Evolutionary conservation across 2,888 invertebrate genomes (phyloP).

Genomic region (Chloroclystis v-ata): DNA sequence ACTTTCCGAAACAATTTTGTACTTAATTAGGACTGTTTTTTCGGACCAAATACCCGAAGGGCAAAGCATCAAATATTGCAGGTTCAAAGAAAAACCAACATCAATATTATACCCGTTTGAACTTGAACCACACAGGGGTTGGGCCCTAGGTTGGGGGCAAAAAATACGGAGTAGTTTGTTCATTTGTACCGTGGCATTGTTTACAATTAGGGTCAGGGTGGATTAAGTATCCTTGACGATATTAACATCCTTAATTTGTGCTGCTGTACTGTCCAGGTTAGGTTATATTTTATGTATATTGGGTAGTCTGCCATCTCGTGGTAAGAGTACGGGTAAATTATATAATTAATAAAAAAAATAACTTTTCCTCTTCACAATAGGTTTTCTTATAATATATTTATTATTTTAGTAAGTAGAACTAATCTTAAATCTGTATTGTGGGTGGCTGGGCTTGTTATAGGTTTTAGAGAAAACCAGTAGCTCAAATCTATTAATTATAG

Average conservation of each 20-base stretch:
- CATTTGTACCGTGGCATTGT: slow-evolving; percentile 54
- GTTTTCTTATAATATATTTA: no score
- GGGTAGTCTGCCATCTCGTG: no score
- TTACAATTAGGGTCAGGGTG: slow-evolving; percentile 54
- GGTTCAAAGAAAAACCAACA: slow-evolving; percentile 14
- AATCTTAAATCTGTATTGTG: no score
- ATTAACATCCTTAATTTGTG: slow-evolving; percentile 36
- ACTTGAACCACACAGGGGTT: slow-evolving; percentile 29
- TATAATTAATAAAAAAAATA: no score
- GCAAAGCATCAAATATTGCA: slow-evolving; percentile 16
- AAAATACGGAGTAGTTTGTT: slow-evolving; percentile 50
- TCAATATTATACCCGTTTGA: slow-evolving; percentile 24
- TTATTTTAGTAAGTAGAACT: no score
- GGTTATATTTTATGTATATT: not conserved
- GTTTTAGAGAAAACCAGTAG: no score
- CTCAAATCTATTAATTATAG: no score
- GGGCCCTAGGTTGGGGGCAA: slow-evolving; percentile 31
- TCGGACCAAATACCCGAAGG: slow-evolving; percentile 6
- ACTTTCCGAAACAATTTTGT: slow-evolving; percentile 5
- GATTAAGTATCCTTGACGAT: slow-evolving; percentile 40
- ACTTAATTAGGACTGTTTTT: slow-evolving; percentile 10
- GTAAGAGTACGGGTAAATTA: no score
- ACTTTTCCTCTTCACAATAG: no score
- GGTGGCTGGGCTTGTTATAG: no score
- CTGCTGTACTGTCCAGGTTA: slow-evolving; percentile 24